Conservation (phyloP, 2,797 vertebrate species). For the Acanthis flammea region DNA sequence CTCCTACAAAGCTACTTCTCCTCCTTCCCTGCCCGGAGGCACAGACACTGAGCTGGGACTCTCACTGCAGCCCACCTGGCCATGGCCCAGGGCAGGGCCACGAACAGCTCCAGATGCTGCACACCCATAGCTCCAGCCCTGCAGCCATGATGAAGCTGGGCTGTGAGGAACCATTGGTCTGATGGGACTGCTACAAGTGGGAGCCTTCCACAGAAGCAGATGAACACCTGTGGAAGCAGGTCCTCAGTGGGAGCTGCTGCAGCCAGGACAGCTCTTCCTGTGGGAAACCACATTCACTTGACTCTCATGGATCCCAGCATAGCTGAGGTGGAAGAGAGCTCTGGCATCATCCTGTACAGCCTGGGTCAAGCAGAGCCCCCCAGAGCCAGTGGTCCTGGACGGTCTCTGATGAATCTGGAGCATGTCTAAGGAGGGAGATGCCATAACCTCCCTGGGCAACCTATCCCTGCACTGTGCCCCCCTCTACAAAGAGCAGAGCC, state of each 20-base stretch:
- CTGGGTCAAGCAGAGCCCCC: neutral
- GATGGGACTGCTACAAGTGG: fast-evolving
- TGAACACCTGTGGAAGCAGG: neutral
- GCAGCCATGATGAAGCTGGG: fast-evolving
- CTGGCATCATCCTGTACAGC: neutral
- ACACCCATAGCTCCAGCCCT: neutral
- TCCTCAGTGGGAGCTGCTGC: neutral
- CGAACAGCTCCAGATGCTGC: fast-evolving
- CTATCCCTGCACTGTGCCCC: neutral
- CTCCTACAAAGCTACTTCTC: neutral
- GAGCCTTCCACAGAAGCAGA: neutral
- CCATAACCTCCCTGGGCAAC: neutral
- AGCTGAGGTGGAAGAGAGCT: neutral
- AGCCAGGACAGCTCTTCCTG: neutral
- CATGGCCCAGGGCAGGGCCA: neutral
- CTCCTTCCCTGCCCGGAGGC: neutral
- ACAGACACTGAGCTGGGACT: neutral
- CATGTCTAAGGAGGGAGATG: neutral
- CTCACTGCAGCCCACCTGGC: neutral
- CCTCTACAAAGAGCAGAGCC: neutral
- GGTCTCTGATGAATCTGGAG: neutral
- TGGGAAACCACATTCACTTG: neutral
- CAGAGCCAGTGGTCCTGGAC: neutral
- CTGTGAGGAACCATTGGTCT: neutral
- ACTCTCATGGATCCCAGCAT: neutral